Percentiles rank a stretch among this genome's conserved stretches.
phyloP scores from a whole-genome alignment of 2,113 vertebrate genomes.

The Suncus etruscus region DNA sequence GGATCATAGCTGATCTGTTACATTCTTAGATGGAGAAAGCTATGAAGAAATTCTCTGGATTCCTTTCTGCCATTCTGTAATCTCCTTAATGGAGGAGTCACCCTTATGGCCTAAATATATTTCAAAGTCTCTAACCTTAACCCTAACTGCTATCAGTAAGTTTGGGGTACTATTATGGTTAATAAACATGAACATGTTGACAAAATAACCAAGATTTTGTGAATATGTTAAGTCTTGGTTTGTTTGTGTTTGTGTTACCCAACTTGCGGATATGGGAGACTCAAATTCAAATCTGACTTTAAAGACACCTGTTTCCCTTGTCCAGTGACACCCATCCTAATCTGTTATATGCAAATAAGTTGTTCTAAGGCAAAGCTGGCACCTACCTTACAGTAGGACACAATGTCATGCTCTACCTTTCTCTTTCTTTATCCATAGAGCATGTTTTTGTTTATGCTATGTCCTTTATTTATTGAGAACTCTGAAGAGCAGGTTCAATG shows the following conservation, averaged over 20 bases:
- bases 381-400: neutral
- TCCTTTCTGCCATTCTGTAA: neutral
- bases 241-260: rapidly evolving
- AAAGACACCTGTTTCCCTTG: neutral
- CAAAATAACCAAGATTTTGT: neutral
- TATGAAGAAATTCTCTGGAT: neutral
- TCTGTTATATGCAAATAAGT: rapidly evolving
- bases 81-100: neutral
- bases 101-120: neutral
- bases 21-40: neutral
- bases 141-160: neutral
- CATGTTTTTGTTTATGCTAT: neutral
- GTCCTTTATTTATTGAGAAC: too few species aligned
- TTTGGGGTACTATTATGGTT: rapidly evolving
- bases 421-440: neutral
- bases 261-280: neutral
- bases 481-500: neutral
- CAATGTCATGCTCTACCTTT: too few species aligned
- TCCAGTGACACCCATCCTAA: neutral
- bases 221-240: neutral
- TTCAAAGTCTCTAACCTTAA: neutral
- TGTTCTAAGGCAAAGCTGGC: rapidly evolving
- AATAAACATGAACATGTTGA: neutral
- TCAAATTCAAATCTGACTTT: neutral
- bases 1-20: neutral